Evolutionary conservation across 2,113 vertebrate species (phyloP), one percentile per base, ranked within the genome.

Genomic region (Microtus richardsoni): DNA sequence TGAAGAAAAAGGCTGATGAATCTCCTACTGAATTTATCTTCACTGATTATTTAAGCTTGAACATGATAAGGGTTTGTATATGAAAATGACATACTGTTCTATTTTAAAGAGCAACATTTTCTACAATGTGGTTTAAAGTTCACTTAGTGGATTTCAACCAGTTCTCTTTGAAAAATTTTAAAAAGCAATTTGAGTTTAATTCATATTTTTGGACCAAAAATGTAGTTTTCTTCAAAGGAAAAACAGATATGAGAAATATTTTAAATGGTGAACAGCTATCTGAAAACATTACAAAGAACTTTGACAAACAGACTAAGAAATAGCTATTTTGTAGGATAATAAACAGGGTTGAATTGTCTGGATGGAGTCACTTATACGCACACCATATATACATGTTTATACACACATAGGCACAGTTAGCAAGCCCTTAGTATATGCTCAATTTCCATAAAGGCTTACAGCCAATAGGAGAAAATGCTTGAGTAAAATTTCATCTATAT

Each of bases 161-260:
- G 5, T 66, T 91, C 21, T 85, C 24, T 49, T 79, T 78, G 21
- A 54, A 60, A 80, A 11, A 22, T 28, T 84, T 58, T 60, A 80
- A 7, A 95, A 89, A 66, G 21, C 19, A 78, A 44, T 82, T 33
- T 49, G 47, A 92, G 16, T 92, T 24, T 88, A 92, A 88, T 24
- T 6, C 60, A 78, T 16, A 92, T 60, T 75, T 92, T 84, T 47
- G 88, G 36, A 89, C 85, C 12, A 88, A 73, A 96, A 89, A 47
- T 92, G 11, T 60, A 91, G 9, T n/a, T 77, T 52, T 77, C 2
- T 52, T 13, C n/a, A 5, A 82, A 91, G 62, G 60, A 78, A 52
- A 78, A 36, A 80, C 24, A 58, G 36, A 89, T 62, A 2, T 39
- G 21, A 90, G 4, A 90, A 84, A 49, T 88, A 94, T 84, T 90